Evolutionary conservation across 1,140 invertebrate species (phyloP).

Genomic region (Papilio glaucus): DNA sequence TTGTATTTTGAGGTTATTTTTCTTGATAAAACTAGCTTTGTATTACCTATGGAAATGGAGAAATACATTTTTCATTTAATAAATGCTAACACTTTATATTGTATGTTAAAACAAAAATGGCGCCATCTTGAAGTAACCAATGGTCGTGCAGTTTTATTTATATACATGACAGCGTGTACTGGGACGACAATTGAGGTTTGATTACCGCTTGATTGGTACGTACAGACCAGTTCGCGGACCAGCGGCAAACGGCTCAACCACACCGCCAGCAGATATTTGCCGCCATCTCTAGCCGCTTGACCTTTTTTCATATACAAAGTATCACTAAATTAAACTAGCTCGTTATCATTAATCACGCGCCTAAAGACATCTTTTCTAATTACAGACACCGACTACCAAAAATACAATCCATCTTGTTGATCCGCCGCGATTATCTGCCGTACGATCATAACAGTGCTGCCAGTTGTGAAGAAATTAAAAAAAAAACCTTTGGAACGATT

Average conservation of each 20-base stretch:
- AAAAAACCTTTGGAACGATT: not conserved
- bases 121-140: not conserved
- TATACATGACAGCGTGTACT: not conserved
- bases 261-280: not conserved
- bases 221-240: not conserved
- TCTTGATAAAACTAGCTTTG: not conserved
- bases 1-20: constrained; percentile 30
- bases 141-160: constrained; percentile 3
- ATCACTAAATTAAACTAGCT: constrained; percentile 27
- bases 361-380: constrained; percentile 27
- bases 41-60: not conserved
- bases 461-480: constrained; percentile 8
- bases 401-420: constrained; percentile 32
- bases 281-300: not conserved
- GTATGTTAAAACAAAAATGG: not conserved
- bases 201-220: constrained; percentile 6
- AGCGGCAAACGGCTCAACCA: not conserved
- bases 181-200: constrained; percentile 13
- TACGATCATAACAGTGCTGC: constrained; percentile 9
- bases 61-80: not conserved
- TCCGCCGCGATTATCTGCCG: constrained; percentile 23
- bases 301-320: not conserved
- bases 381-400: constrained; percentile 24
- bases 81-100: not conserved
- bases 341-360: constrained; percentile 30